Percentiles rank a stretch among this genome's conserved stretches.
These are phyloP conservation scores for Heliconius hewitsoni DNA, from an alignment of 1,140 invertebrate genomes.

Conservation along the genomic window DNA sequence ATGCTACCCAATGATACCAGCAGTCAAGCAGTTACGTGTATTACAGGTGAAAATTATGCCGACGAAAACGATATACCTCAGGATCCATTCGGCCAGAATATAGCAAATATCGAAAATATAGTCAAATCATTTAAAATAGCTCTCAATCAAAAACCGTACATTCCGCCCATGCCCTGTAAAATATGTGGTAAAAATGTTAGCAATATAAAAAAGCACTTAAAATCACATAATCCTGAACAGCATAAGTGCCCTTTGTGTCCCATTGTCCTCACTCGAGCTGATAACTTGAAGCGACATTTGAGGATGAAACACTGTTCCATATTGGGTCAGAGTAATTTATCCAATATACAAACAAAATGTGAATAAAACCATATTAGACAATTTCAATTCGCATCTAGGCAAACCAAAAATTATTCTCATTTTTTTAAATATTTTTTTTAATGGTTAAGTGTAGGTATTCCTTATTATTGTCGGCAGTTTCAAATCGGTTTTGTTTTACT, in stretches of 20 bases:
- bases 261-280: conserved; percentile 85
- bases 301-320: conserved; percentile 85
- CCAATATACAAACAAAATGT: conserved; percentile 69
- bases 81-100: conserved; percentile 60
- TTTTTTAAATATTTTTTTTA: neutral
- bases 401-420: conserved; percentile 34
- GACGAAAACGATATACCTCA: conserved; percentile 72
- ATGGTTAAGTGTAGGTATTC: neutral
- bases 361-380: conserved; percentile 27
- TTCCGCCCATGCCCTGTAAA: conserved; percentile 79
- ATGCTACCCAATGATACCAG: conserved; percentile 26
- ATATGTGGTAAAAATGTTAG: conserved; percentile 87
- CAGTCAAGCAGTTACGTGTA: conserved; percentile 51
- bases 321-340: conserved; percentile 56
- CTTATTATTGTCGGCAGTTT: neutral
- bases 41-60: conserved; percentile 76
- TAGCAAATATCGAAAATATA: conserved; percentile 66
- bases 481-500: neutral
- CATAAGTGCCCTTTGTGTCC: conserved; percentile 86
- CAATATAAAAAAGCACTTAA: conserved; percentile 87
- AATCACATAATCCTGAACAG: conserved; percentile 86
- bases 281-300: conserved; percentile 87
- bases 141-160: conserved; percentile 58
- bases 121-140: conserved; percentile 66
- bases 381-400: conserved; percentile 31